Base-by-base conservation (phyloP, 2,113 vertebrate genomes). In the Pituophis catenifer region DNA sequence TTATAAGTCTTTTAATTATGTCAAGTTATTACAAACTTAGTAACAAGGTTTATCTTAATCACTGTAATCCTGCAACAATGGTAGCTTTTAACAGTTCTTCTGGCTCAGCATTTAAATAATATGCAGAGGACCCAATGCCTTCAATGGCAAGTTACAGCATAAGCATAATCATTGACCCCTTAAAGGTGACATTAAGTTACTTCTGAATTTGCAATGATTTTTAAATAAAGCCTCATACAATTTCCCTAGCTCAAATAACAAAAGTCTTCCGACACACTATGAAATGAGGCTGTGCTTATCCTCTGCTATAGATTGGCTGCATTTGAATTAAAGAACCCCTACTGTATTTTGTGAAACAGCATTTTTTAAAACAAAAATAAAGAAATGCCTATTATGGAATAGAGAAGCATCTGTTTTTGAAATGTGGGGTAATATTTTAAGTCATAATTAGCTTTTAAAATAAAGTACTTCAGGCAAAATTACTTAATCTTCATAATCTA, bases 11-110 rank as follows among this genome's bases (percentile, higher is more conserved):
- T 81, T 81, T 81, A 81, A 81, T 81, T 81, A 38, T 81, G 7
- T 81, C 70, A 81, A 19, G 17, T 81, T 81, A 81, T 81, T 81
- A 81, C n/a, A 81, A 81, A 81, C 33, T 38, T 81, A 38, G n/a
- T 38, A 38, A 81, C 70, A 38, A 8, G n/a, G 3, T 81, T 81
- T 81, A 81, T 38, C 33, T 90, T 96, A 93, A 96, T 95, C 93
- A 94, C 91, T 94, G 8, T 91, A 96, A 96, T 95, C 96, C 95
- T 91, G 93, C 94, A 91, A 94, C 21, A 48, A 95, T 97, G 96
- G 94, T 87, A 89, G 91, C 55, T 90, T 58, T 96, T 96, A 85
- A 81, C 33, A 33, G 7, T 55, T n/a, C 15, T 81, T 6, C 81
- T 87, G 38, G 58, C 55, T 91, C 91, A 86, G 54, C 26, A 86